Percentiles rank a stretch among this genome's conserved stretches.
Conservation (phyloP, 2,113 vertebrate species). For the Hippocampus comes region DNA sequence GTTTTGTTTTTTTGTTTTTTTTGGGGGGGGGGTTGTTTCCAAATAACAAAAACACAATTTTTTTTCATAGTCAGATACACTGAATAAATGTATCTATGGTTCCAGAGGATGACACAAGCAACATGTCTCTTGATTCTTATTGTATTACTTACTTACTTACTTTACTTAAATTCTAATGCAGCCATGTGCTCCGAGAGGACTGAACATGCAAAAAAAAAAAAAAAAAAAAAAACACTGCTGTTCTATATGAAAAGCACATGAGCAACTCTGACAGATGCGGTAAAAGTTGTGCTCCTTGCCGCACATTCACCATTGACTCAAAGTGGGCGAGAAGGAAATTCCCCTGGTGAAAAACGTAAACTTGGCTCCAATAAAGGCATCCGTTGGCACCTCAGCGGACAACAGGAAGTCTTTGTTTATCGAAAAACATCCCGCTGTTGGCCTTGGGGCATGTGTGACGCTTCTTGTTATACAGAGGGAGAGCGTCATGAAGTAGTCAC, state of each 20-base stretch:
- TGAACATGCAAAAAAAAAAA: no score
- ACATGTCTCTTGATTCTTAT: no score
- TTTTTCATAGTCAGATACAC: no score
- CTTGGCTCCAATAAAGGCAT: conserved; percentile 77
- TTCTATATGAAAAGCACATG: conserved; percentile 43
- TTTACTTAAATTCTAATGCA: not conserved
- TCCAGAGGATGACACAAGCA: no score
- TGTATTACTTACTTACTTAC: no score
- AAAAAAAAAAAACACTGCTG: not conserved
- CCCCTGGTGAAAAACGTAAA: conserved; percentile 68
- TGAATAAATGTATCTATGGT: no score
- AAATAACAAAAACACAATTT: no score
- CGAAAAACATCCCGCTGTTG: conserved; percentile 68
- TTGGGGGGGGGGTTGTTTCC: no score
- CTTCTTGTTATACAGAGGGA: conserved; percentile 16
- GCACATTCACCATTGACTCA: conserved; percentile 11
- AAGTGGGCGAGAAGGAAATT: conserved; percentile 55
- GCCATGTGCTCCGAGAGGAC: no score
- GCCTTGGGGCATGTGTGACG: conserved; percentile 46
- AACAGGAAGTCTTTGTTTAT: conserved; percentile 76
- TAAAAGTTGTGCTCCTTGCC: conserved; percentile 37
- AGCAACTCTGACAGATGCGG: conserved; percentile 49
- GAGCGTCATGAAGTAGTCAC: conserved; percentile 27
- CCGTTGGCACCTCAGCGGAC: conserved; percentile 76
- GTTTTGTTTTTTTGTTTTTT: no score